phyloP scores from a whole-genome alignment of 2,888 invertebrate genomes.

The Athalia circularis region DNA sequence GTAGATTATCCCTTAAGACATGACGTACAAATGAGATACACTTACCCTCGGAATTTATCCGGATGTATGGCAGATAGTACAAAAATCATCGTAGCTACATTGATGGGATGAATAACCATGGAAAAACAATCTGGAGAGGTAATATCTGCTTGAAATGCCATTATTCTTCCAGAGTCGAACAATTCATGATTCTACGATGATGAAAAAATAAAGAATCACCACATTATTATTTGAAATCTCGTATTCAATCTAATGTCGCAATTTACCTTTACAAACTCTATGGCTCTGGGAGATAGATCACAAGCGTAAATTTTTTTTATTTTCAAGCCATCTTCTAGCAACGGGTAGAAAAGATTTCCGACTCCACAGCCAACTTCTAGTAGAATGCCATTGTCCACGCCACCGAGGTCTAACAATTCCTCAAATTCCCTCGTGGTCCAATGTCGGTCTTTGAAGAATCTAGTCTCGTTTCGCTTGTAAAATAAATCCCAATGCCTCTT shows the following conservation, averaged over 20 bases:
- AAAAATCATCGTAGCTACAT: slow-evolving; percentile 94
- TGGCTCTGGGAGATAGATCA: slow-evolving; percentile 94
- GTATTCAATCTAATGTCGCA: neutral
- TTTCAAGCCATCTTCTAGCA: slow-evolving; percentile 84
- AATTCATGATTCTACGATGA: slow-evolving; percentile 73
- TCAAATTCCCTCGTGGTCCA: slow-evolving; percentile 98
- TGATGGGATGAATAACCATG: slow-evolving; percentile 78
- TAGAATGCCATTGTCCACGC: slow-evolving; percentile 73
- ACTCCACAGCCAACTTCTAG: slow-evolving; percentile 97
- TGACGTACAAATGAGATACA: slow-evolving; percentile 58
- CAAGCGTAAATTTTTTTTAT: slow-evolving; percentile 85
- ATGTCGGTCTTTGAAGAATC: slow-evolving; percentile 96
- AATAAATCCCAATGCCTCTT: slow-evolving; percentile 97
- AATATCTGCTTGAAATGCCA: slow-evolving; percentile 90
- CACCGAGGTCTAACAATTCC: slow-evolving; percentile 81
- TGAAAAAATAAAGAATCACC: neutral
- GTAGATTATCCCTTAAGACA: neutral
- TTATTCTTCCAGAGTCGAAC: slow-evolving; percentile 81
- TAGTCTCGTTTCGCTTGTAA: slow-evolving; percentile 94
- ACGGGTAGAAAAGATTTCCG: slow-evolving; percentile 96
- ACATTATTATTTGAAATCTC: slow-evolving; percentile 29
- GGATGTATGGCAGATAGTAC: slow-evolving; percentile 97
- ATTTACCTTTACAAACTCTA: slow-evolving; percentile 87
- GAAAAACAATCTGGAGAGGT: slow-evolving; percentile 81
- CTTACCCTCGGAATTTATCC: slow-evolving; percentile 81